Percentiles rank a stretch among this genome's conserved stretches.
These are phyloP conservation scores for Ctenopoma multispine DNA, from an alignment of 2,797 vertebrate species.

Conservation along the genomic window DNA sequence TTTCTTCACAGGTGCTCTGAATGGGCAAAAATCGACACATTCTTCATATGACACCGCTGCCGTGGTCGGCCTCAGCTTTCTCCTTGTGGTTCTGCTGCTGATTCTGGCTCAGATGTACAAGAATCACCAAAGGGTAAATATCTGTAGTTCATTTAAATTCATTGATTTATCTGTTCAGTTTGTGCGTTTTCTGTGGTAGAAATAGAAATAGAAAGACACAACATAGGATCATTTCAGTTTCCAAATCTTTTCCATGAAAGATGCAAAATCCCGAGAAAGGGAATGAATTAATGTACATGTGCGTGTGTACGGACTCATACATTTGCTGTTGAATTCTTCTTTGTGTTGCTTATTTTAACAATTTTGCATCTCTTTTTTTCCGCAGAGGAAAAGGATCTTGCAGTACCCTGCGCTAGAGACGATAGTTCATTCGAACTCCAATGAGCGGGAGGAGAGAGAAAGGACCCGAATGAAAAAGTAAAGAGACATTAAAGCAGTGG, in stretches of 20 bases:
- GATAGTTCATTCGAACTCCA: slow-evolving; percentile 77
- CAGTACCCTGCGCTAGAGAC: slow-evolving; percentile 84
- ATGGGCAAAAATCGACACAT: slow-evolving; percentile 24
- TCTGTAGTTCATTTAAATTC: background rate
- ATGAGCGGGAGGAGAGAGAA: slow-evolving; percentile 73
- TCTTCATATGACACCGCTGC: slow-evolving; percentile 36
- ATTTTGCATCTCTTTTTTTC: slow-evolving; percentile 7
- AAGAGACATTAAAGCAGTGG: slow-evolving; percentile 7
- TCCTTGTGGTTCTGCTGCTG: slow-evolving; percentile 77
- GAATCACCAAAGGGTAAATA: slow-evolving; percentile 82
- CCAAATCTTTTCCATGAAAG: background rate
- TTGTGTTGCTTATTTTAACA: background rate
- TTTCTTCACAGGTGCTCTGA: slow-evolving; percentile 64
- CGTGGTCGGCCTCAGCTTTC: slow-evolving; percentile 66
- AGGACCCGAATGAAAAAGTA: slow-evolving; percentile 46
- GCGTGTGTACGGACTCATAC: background rate
- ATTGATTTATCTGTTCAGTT: background rate
- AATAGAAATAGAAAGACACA: background rate
- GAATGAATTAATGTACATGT: background rate
- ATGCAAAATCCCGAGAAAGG: background rate
- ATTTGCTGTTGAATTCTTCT: background rate
- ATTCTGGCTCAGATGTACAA: slow-evolving; percentile 79
- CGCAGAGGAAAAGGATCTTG: slow-evolving; percentile 78
- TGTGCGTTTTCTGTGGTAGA: background rate
- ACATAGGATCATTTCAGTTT: background rate